Conservation (phyloP, 1,140 invertebrate species). For the Pseudomyrmex pallidus region DNA sequence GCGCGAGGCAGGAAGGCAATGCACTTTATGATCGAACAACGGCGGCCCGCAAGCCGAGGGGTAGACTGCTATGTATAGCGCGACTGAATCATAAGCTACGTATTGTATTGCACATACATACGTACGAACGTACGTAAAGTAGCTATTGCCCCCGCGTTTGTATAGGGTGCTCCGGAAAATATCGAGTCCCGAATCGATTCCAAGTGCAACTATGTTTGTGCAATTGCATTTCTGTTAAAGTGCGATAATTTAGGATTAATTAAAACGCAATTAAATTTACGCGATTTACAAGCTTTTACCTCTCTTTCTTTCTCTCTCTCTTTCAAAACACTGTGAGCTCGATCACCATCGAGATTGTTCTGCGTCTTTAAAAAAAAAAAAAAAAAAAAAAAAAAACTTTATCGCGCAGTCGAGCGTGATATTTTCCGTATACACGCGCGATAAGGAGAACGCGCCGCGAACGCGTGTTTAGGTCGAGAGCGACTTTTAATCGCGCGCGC, state of each 20-base stretch:
- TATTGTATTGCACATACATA: slow-evolving; percentile 20
- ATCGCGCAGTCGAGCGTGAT: slow-evolving; percentile 53
- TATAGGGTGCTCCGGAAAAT: slow-evolving; percentile 35
- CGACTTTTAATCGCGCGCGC: slow-evolving; percentile 24
- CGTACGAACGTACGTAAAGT: slow-evolving; percentile 34
- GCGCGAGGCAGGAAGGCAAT: slow-evolving; percentile 68
- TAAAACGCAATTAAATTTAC: not conserved
- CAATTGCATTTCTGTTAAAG: too few species aligned
- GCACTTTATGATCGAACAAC: slow-evolving; percentile 75
- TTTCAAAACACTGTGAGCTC: not conserved
- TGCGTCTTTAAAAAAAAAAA: too few species aligned
- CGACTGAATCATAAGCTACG: slow-evolving; percentile 71
- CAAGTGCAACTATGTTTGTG: not conserved
- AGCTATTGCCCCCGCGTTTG: slow-evolving; percentile 20
- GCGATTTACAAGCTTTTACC: not conserved
- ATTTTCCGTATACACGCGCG: slow-evolving; percentile 34
- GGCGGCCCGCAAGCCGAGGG: slow-evolving; percentile 62
- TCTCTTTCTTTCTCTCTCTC: not conserved
- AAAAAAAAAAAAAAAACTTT: not conserved
- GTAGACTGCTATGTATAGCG: slow-evolving; percentile 71
- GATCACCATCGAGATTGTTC: slow-evolving; percentile 17
- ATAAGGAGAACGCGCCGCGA: slow-evolving; percentile 59
- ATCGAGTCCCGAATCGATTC: not conserved
- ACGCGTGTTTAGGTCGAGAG: slow-evolving; percentile 30
- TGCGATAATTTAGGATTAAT: not conserved